phyloP scores from a whole-genome alignment of 2,888 invertebrate genomes.

The Amphiduros pacificus region DNA sequence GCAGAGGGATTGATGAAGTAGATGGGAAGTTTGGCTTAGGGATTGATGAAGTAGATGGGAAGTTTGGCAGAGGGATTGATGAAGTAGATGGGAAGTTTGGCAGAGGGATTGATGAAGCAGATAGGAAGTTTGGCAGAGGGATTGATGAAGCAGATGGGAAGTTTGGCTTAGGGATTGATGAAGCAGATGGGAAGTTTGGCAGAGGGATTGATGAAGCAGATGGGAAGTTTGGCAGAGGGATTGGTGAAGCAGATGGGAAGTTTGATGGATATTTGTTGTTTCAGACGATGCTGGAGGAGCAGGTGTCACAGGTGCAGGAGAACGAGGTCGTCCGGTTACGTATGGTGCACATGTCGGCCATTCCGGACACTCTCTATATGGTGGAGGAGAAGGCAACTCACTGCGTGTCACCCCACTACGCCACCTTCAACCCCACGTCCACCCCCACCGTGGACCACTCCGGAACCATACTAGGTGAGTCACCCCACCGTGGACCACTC shows the following conservation, averaged over 20 bases:
- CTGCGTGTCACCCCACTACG: constrained; percentile 29
- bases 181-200: no score
- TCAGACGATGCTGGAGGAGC: constrained; percentile 79
- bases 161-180: no score
- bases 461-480: constrained; percentile 54
- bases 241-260: background rate
- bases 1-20: no score
- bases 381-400: constrained; percentile 63
- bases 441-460: constrained; percentile 53
- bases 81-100: no score
- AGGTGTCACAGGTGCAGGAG: constrained; percentile 70
- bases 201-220: no score
- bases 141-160: no score
- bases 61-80: no score
- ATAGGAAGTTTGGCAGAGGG: no score
- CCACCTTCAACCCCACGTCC: constrained; percentile 18
- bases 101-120: no score
- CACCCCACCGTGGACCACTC: constrained; percentile 19
- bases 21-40: no score
- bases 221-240: no score
- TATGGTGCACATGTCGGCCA: constrained; percentile 66
- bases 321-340: constrained; percentile 73
- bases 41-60: no score
- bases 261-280: constrained; percentile 17
- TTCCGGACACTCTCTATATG: constrained; percentile 94